Base-by-base conservation (phyloP, 2,888 invertebrate genomes). In the Athrips mouffetella region DNA sequence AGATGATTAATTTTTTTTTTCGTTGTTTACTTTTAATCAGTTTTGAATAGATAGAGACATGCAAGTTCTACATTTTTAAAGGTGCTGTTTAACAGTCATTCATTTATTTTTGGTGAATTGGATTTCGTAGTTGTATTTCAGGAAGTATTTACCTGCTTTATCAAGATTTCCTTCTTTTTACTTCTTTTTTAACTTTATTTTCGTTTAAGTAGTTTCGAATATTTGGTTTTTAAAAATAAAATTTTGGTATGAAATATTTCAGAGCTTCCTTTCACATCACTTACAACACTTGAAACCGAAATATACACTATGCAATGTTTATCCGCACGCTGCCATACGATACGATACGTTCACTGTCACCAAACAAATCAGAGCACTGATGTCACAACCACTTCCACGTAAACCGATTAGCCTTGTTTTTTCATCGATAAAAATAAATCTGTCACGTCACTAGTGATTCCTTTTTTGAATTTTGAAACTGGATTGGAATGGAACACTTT, bases 381-480 rank as follows among this genome's bases (percentile, higher is more conserved):
- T 54, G 55, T 54, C 68, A 72, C 69, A 25, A 45, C 45, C 29
- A 15, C 63, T 54, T 65, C 59, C 47, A 41, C 42, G 51, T 59
- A 55, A 59, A 57, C 59, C 50, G 51, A 67, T 63, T 59, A 63
- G 64, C 59, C 60, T 60, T 61, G 61, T 62, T 59, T 53, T 63
- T 62, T 59, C 37, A 68, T 66, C 62, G 64, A 65, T 62, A 58
- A 53, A 46, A 62, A 65, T 62, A 58, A 53, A 46, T 55, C 33
- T 31, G 40, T 20, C 53, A 52, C 62, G 37, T 40, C 52, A 48
- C 51, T 51, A 29, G 16, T 16, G 55, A 47, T 61, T 55, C 56
- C 53, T 55, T 63, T 62, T 61, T 62, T 53, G 56, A 60, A 67
- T 63, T 61, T 37, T 27, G 35, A 33, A 21, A 41, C 29, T 35